Evolutionary conservation across 1,140 invertebrate species (phyloP), one percentile per base, ranked within the genome.

Genomic region (Heliconius congener): DNA sequence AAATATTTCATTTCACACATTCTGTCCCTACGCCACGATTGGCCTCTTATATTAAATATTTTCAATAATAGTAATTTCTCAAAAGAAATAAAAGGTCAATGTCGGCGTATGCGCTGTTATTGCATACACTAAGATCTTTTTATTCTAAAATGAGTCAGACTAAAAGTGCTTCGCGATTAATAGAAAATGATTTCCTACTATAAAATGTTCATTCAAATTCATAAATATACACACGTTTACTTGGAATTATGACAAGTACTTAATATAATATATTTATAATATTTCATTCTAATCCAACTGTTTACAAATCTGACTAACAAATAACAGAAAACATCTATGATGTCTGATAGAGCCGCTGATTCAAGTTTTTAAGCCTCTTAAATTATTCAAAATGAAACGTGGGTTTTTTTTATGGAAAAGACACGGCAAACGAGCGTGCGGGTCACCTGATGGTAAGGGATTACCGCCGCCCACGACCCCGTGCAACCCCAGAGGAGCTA

Each of bases 101-200:
- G 60, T 66, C 23, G 27, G 27, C 4, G 11, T 66, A 30, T 66
- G n/a, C 23, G 27, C 27, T 11, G 60, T 66, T 13, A 66, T 27
- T 30, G 60, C 30, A 11, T 66, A 57, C 55, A 57, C 19, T 57
- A 57, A 57, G 5, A 57, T 57, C 55, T 57, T 57, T 57, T 23
- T 57, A 57, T 23, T 57, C 55, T 57, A 27, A 57, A 27, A n/a
- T 66, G 60, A 66, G 23, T 66, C 23, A 66, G 60, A 66, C 60
- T 66, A 66, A 30, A 13, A 66, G 9, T 66, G 27, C 13, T 66
- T 66, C 3, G 60, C 27, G 60, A 66, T 27, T 30, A 66, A 30
- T 30, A 66, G 60, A 30, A 66, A 30, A 13, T 66, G 23, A 27
- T 30, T 30, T 66, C 13, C 27, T 66, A 23, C 8, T 57, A 11